Base-by-base conservation (phyloP, 2,797 vertebrate genomes). In the Gila robusta region DNA sequence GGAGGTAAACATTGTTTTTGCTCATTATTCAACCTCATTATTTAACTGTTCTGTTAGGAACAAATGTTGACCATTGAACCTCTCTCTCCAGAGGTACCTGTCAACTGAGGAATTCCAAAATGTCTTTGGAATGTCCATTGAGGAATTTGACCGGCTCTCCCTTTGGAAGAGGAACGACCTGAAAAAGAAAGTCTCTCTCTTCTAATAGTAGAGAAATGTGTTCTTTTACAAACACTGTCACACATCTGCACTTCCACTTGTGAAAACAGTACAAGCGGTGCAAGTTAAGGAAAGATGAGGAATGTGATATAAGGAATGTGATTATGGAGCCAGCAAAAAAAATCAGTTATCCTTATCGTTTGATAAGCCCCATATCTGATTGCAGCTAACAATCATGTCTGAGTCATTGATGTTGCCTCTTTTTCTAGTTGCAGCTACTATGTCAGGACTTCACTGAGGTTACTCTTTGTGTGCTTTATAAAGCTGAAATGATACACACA, bases 111-210 rank as follows among this genome's bases (percentile, higher is more conserved):
- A 98, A 80, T 99, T 98, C 94, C 92, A 94, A 23, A 92, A 95
- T 12, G 93, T 98, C 4, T 98, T 99, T 23, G 93, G 95, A 86
- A 99, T 98, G 97, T 84, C 95, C 54, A 91, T 96, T 0, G 95
- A 97, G 82, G 97, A 98, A 49, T 99, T 98, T 47, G 81, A 96
- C 89, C 90, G 92, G 21, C 94, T 99, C 73, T 97, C 98, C 0
- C 92, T 97, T 70, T 99, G 98, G 97, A 98, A 96, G 93, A 95
- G 96, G 88, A 98, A 98, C 0, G 93, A 98, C 89, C 90, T 99
- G 88, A 99, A 99, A 95, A 98, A 94, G 93, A 97, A 94, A 88
- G 95, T 96, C 35, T 97, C 95, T 67, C 97, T 99, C 91, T 99
- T 99, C 95, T 98, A 96, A 96, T 4, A 47, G 56, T 26, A 26